Percentiles rank a stretch among this genome's conserved stretches.
phyloP scores from a whole-genome alignment of 2,888 invertebrate species.

The Meliscaeva auricollis region DNA sequence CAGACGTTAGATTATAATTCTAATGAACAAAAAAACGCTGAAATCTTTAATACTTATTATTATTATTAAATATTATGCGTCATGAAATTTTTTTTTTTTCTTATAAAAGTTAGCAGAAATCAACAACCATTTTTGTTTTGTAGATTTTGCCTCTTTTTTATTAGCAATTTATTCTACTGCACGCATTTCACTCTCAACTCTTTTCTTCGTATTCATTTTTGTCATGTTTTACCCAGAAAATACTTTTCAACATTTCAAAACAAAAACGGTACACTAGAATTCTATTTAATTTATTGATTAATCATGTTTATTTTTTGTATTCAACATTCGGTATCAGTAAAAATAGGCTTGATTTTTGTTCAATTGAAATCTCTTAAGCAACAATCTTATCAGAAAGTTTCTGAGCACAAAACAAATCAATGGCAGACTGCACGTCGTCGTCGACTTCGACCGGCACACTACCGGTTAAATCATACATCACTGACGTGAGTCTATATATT shows the following conservation, averaged over 20 bases:
- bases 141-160: too few species aligned
- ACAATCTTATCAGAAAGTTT: slow-evolving; percentile 18
- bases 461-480: not conserved
- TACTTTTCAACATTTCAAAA: not conserved
- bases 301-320: not conserved
- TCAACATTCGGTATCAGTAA: not conserved
- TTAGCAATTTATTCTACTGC: too few species aligned
- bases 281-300: not conserved
- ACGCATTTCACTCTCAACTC: too few species aligned
- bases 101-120: too few species aligned
- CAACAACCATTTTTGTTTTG: too few species aligned
- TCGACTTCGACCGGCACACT: not conserved
- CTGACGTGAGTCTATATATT: not conserved
- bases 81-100: too few species aligned
- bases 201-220: too few species aligned
- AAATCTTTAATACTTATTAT: too few species aligned
- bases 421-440: slow-evolving; percentile 1
- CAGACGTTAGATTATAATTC: too few species aligned
- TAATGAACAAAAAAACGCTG: too few species aligned
- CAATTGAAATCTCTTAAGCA: not conserved
- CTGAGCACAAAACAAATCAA: slow-evolving; percentile 2
- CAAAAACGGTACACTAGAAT: not conserved
- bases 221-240: too few species aligned
- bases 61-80: too few species aligned
- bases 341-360: slow-evolving; percentile 7